Evolutionary conservation across 2,888 invertebrate species (phyloP), one percentile per base, ranked within the genome.

Genomic region (Dendrolimus houi): DNA sequence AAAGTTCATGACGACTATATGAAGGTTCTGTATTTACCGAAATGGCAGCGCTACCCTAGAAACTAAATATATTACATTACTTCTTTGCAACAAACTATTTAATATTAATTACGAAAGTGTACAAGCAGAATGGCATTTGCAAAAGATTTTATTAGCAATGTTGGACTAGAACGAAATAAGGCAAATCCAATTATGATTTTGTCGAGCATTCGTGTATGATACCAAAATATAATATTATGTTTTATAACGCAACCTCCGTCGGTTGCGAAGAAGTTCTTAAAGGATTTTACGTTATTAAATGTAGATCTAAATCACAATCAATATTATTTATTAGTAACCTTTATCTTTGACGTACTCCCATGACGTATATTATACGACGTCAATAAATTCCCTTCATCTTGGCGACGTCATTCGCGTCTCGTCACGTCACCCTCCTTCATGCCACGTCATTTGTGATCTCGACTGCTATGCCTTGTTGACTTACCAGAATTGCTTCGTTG

Each of bases 401-500:
- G 65, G 60, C 68, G 67, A 66, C 70, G 77, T 75, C 75, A 69
- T 74, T 67, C 71, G 68, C 68, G 75, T 75, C 75, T 63, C 68
- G 72, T 72, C 74, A 68, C 65, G 72, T 71, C 74, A 68, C 61
- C 59, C 58, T 57, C 61, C 71, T 72, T 79, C 77, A 77, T 75
- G 80, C 76, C 65, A 12, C 71, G 77, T 81, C 81, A 81, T 76
- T 60, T 62, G 58, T 62, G 67, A 62, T 64, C 62, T 68, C 64
- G 66, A 63, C 69, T 63, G 66, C 74, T 77, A 72, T 71, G 75
- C 76, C 70, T 78, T 81, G 81, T 82, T 82, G 81, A 81, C 81
- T 81, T 75, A 69, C 70, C 67, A 59, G 79, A 81, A 80, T 80
- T 78, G 81, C 78, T 69, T 72, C 70, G 80, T 79, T 71, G 76